Evolutionary conservation across 2,797 vertebrate genomes (phyloP).

Genomic region (Notolepis coatsorum): DNA sequence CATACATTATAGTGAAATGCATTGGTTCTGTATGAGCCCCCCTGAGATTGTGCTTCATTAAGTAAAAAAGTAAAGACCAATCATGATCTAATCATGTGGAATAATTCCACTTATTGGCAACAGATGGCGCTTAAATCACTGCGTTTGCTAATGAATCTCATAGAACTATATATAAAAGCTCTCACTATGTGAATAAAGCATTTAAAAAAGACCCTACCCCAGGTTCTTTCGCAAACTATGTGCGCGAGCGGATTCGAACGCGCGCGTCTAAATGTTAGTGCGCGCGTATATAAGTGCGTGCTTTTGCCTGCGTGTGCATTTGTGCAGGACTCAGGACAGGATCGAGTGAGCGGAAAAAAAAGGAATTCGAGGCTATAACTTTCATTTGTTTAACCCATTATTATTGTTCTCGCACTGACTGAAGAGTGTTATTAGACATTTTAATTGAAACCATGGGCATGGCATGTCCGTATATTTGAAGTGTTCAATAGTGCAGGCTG

Average conservation of each 20-base stretch:
- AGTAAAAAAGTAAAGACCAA: too few relatives aligned
- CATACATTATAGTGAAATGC: too few relatives aligned
- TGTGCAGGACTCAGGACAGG: not conserved
- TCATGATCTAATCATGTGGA: too few relatives aligned
- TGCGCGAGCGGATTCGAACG: not conserved
- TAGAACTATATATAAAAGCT: not conserved
- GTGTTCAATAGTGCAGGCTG: too few relatives aligned
- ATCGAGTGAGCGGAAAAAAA: not conserved
- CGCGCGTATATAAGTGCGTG: not conserved
- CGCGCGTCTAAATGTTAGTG: slow-evolving; percentile 24
- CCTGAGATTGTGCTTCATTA: too few relatives aligned
- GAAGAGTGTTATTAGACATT: too few relatives aligned
- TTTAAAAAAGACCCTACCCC: slow-evolving; percentile 16
- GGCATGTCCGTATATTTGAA: too few relatives aligned
- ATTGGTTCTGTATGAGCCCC: too few relatives aligned
- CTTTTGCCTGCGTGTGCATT: not conserved
- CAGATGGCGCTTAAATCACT: slow-evolving; percentile 56
- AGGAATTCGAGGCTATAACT: not conserved
- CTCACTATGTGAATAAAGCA: not conserved
- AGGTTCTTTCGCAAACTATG: not conserved
- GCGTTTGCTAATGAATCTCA: not conserved
- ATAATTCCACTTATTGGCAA: slow-evolving; percentile 3
- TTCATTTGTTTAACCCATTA: too few relatives aligned
- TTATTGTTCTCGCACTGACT: too few relatives aligned
- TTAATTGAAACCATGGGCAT: too few relatives aligned